Base-by-base conservation (phyloP, 2,888 invertebrate genomes). In the Drosophila limbata region DNA sequence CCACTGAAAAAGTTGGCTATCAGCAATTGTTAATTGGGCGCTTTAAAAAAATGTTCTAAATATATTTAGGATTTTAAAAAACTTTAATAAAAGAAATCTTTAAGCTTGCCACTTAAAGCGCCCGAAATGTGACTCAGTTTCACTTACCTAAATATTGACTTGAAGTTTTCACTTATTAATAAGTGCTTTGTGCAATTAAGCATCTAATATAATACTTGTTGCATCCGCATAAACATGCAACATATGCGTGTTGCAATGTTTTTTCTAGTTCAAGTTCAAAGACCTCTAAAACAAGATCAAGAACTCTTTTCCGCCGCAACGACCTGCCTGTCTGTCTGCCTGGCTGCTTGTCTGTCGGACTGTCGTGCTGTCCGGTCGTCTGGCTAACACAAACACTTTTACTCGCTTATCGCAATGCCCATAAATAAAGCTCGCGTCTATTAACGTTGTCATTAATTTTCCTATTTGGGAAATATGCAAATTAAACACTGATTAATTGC, bases 341-440 rank as follows among this genome's bases (percentile, higher is more conserved):
- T 19, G 15, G 17, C 31, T 37, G 45, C 45, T 21, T 13, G 21
- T 19, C 47, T 21, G 21, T 21, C 51, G 19, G 40, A n/a, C n/a
- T n/a, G 25, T 25, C 25, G 5, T 25, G 13, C 33, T 40, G 62
- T 44, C 45, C 53, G 55, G 35, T 21, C 40, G 67, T 35, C 44
- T 57, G 45, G 47, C 57, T 42, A 44, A 55, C 13, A 69, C 53
- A 71, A 83, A 79, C 83, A 84, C 83, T 84, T 84, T 87, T 84
- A 87, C 83, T 84, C 63, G 76, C 85, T 76, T 87, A 84, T 84
- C 85, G 69, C 55, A 67, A 62, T 59, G 80, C 13, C 83, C 77
- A 87, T 84, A 84, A 84, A 84, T 87, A 79, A 79, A 75, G 64
- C 72, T 79, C 53, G 56, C 71, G 78, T 74, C 73, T 77, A 80